Conservation (phyloP, 1,140 invertebrate species). For the Physella acuta region DNA sequence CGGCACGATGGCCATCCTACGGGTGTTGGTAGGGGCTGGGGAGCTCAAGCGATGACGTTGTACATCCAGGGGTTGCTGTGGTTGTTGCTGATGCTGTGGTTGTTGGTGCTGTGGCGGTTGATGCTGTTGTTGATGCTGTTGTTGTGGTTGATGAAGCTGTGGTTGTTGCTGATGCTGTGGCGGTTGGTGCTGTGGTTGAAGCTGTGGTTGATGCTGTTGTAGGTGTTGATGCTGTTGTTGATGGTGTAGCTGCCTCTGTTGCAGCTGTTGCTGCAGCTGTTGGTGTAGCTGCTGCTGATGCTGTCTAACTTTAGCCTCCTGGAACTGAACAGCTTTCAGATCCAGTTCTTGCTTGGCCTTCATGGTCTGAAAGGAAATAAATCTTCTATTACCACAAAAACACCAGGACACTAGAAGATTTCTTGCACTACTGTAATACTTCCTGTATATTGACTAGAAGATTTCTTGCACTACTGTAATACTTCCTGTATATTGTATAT, state of each 20-base stretch:
- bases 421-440: no score
- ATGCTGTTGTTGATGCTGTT: background rate
- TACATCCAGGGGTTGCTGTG: background rate
- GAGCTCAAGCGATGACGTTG: constrained; percentile 7
- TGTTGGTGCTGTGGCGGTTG: background rate
- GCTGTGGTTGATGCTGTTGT: no score
- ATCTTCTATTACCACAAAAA: no score
- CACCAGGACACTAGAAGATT: no score
- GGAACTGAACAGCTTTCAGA: background rate
- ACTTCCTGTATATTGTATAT: no score
- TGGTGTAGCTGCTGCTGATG: background rate
- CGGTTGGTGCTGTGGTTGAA: background rate
- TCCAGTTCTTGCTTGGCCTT: constrained; percentile 22
- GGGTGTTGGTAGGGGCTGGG: constrained; percentile 1
- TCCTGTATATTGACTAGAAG: no score
- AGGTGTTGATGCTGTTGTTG: constrained; percentile 8
- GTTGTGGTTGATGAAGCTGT: no score
- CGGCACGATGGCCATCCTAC: constrained; percentile 19
- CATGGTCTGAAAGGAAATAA: constrained; percentile 4
- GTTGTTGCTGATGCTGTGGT: constrained; percentile 10
- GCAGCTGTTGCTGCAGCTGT: no score
- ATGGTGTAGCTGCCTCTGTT: constrained; percentile 1
- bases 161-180: background rate
- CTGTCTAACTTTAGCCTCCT: no score
- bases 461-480: no score